phyloP scores from a whole-genome alignment of 2,113 vertebrate species.

The Candoia aspera region DNA sequence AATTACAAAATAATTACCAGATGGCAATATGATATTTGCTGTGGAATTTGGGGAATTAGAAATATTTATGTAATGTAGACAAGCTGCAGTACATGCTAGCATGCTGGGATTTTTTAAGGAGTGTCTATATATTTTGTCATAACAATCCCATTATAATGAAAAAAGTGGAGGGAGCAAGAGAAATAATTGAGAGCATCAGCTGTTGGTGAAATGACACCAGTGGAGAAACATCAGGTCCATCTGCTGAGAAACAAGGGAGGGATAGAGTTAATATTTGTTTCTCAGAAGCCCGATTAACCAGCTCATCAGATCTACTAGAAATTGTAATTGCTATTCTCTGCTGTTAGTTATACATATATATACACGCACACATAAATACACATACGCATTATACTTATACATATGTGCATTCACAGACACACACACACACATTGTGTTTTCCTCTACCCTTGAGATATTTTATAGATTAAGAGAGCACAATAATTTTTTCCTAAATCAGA shows the following conservation, averaged over 20 bases:
- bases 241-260: background rate
- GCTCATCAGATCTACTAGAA: background rate
- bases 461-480: background rate
- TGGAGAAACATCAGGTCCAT: background rate
- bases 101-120: background rate
- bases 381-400: background rate
- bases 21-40: background rate
- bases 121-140: background rate
- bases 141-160: slow-evolving; percentile 1
- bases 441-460: background rate
- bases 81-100: background rate
- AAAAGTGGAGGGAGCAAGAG: background rate
- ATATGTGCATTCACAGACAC: background rate
- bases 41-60: background rate
- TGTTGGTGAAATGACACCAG: background rate
- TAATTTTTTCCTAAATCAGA: background rate
- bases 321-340: background rate
- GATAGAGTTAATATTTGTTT: background rate
- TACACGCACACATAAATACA: background rate
- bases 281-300: background rate
- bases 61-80: background rate
- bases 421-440: background rate
- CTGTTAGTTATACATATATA: background rate
- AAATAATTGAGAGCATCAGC: background rate
- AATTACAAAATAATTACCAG: slow-evolving; percentile 3